Evolutionary conservation across 2,797 vertebrate species (phyloP).

Genomic region (Phyllotis vaccarum): DNA sequence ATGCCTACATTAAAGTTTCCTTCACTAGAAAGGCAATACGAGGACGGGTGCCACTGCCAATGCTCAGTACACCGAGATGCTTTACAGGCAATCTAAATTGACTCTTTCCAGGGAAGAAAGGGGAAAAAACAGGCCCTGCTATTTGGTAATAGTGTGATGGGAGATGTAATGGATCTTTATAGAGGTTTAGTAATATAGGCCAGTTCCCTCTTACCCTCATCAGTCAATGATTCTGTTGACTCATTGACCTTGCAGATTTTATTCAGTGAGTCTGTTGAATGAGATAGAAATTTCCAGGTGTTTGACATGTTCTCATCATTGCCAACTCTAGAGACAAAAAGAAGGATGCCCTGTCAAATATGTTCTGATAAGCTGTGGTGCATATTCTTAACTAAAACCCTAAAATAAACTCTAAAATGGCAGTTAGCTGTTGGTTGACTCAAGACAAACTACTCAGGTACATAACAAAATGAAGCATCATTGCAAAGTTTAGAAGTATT

Average conservation of each 20-base stretch:
- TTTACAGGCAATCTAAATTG: background rate
- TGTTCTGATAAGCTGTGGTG: background rate
- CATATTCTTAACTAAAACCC: background rate
- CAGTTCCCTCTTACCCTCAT: constrained; percentile 92
- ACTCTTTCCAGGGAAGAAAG: background rate
- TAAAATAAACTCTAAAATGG: background rate
- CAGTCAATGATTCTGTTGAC: constrained; percentile 96
- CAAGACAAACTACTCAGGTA: background rate
- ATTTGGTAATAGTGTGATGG: background rate
- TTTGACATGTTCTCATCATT: constrained; percentile 95
- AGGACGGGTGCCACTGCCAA: background rate
- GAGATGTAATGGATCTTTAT: background rate
- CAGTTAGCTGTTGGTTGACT: background rate
- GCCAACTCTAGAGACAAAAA: constrained; percentile 89
- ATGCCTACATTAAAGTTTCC: background rate
- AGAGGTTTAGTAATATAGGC: background rate
- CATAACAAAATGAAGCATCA: background rate
- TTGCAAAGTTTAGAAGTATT: background rate
- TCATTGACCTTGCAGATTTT: constrained; percentile 96
- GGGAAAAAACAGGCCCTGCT: no score
- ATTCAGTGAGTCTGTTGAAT: constrained; percentile 98
- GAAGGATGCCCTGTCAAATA: constrained; percentile 23
- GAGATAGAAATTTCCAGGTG: constrained; percentile 94
- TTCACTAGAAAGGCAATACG: background rate
- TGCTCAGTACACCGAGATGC: background rate